These are phyloP conservation scores for Gisinianus flammeolus DNA, from an alignment of 2,888 invertebrate species.

Conservation along the genomic window DNA sequence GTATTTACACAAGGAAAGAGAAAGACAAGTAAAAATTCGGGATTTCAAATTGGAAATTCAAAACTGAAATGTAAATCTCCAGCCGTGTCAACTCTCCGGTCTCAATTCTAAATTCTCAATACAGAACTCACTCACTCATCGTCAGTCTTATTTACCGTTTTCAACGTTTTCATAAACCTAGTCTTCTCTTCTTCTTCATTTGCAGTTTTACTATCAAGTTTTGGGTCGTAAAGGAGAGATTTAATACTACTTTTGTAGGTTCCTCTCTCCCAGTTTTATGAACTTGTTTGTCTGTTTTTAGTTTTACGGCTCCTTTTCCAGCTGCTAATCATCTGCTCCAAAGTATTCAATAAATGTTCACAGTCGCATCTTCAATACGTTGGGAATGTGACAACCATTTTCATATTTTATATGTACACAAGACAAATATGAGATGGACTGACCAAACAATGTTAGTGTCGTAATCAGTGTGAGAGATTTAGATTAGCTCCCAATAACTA, in stretches of 20 bases:
- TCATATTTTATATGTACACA: too few species aligned
- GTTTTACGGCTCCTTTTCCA: too few species aligned
- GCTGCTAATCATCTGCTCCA: background rate
- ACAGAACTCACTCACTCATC: slow-evolving; percentile 22
- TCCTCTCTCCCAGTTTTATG: background rate
- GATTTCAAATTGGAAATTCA: too few species aligned
- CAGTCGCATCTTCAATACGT: background rate
- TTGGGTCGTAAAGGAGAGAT: background rate
- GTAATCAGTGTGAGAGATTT: background rate
- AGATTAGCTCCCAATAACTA: background rate
- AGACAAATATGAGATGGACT: background rate
- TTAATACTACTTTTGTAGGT: background rate
- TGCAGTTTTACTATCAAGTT: background rate
- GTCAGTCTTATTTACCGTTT: too few species aligned
- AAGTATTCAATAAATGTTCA: background rate
- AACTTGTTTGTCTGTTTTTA: too few species aligned
- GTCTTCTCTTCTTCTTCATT: background rate
- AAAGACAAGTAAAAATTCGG: too few species aligned
- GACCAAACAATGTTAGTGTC: background rate
- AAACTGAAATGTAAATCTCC: background rate
- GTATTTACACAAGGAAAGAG: background rate
- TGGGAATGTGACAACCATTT: background rate
- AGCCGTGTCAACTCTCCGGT: background rate
- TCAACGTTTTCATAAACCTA: too few species aligned
- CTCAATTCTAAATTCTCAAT: background rate